Conservation (phyloP, 1,140 invertebrate genomes). For the Bombus fervidus region DNA sequence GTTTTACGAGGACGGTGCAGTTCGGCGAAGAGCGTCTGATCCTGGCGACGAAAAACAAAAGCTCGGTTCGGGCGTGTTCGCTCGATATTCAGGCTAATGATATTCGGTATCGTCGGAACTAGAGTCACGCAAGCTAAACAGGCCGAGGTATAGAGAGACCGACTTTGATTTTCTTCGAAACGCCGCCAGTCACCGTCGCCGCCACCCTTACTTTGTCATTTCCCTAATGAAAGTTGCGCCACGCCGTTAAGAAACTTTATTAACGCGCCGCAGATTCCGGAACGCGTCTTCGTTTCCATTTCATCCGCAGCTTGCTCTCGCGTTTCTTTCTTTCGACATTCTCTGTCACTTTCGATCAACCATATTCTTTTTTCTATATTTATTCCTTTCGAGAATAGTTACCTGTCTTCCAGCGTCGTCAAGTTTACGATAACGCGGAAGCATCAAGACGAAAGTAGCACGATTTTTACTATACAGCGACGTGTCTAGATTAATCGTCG, state of each 20-base stretch:
- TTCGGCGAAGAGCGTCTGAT: background rate
- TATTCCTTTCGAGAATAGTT: no score
- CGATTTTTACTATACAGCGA: no score
- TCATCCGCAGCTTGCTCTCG: background rate
- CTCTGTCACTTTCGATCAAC: no score
- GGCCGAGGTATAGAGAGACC: constrained; percentile 34
- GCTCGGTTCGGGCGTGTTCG: constrained; percentile 26
- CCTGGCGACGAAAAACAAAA: constrained; percentile 35
- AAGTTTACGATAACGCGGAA: no score
- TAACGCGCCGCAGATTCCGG: background rate
- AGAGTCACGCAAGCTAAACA: constrained; percentile 45
- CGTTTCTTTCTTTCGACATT: background rate
- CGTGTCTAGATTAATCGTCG: no score
- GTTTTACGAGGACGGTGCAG: background rate
- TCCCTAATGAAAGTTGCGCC: constrained; percentile 18
- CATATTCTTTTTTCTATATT: no score
- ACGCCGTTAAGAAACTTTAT: constrained; percentile 10
- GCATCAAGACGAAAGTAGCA: no score
- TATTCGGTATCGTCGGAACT: constrained; percentile 37
- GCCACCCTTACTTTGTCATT: background rate
- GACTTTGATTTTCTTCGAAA: constrained; percentile 26
- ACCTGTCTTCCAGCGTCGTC: no score
- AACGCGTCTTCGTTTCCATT: background rate
- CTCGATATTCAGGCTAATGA: constrained; percentile 56
- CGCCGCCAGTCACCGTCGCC: background rate